A percentile compares a stretch with the other conserved stretches of the same genome.
Evolutionary conservation across 2,113 vertebrate genomes (phyloP).

Genomic region (Rhombomys opimus): DNA sequence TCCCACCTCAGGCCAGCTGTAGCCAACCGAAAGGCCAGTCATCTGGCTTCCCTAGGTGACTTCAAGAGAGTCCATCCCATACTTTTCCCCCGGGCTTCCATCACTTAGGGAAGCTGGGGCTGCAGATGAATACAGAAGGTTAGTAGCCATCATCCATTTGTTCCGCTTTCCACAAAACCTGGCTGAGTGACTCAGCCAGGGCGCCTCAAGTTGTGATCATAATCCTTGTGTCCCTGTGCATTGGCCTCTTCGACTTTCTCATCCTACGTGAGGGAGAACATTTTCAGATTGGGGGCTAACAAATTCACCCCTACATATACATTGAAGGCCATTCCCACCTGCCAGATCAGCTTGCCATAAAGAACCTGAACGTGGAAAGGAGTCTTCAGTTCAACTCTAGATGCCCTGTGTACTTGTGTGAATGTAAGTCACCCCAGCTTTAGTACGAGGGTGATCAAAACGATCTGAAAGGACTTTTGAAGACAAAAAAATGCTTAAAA

Average conservation of each 20-base stretch:
- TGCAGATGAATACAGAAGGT: not conserved
- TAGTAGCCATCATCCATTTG: not conserved
- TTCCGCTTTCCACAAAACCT: not conserved
- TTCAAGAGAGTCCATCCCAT: not conserved
- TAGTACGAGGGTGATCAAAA: not conserved
- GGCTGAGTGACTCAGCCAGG: not conserved
- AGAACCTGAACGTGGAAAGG: not conserved
- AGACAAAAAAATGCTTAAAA: not conserved
- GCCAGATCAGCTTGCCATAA: slow-evolving; percentile 18
- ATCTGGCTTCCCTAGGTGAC: not conserved
- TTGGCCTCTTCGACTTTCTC: slow-evolving; percentile 23
- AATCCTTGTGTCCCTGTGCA: not conserved
- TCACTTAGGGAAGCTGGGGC: not conserved
- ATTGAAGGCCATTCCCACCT: not conserved
- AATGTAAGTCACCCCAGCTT: not conserved
- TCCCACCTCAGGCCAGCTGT: not conserved
- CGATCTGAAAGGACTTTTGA: not conserved
- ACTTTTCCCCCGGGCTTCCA: not conserved
- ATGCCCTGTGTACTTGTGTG: not conserved
- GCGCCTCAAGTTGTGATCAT: not conserved
- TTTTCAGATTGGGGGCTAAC: not conserved
- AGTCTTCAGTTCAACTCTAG: slow-evolving; percentile 12
- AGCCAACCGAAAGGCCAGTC: not conserved
- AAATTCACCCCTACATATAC: not conserved
- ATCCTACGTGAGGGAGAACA: not conserved